Percentiles rank a stretch among this genome's conserved stretches.
Evolutionary conservation across 1,140 invertebrate genomes (phyloP).

Genomic region (Cydia amplana): DNA sequence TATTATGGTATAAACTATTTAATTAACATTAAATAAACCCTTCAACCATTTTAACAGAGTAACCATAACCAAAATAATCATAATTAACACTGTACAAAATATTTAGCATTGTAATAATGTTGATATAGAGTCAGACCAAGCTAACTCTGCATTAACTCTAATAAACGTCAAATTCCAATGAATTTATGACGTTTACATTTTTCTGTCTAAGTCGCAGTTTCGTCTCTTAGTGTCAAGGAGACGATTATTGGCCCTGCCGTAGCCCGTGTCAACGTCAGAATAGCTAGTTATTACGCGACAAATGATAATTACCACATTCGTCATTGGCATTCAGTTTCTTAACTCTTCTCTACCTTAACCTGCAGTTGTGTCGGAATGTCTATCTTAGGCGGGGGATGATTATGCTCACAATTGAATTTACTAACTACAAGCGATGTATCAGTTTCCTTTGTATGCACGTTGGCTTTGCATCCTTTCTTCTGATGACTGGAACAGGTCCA

Average conservation of each 20-base stretch:
- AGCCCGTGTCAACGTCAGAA: too few species aligned
- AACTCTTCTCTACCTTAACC: neutral
- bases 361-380: constrained; percentile 38
- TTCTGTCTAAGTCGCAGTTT: too few species aligned
- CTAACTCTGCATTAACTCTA: too few species aligned
- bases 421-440: constrained; percentile 42
- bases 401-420: constrained; percentile 47
- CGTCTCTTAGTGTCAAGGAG: too few species aligned
- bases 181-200: too few species aligned
- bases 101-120: neutral
- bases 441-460: constrained; percentile 51
- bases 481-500: constrained; percentile 68
- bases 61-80: neutral
- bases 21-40: neutral
- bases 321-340: neutral
- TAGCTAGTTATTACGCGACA: too few species aligned
- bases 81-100: neutral
- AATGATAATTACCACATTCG: too few species aligned
- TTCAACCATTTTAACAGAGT: neutral
- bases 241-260: too few species aligned
- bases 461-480: constrained; percentile 62
- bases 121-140: neutral
- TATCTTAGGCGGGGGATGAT: constrained; percentile 51
- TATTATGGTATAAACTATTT: neutral
- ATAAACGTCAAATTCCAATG: too few species aligned